phyloP scores from a whole-genome alignment of 2,888 invertebrate genomes.

The Pyrrhia umbra region DNA sequence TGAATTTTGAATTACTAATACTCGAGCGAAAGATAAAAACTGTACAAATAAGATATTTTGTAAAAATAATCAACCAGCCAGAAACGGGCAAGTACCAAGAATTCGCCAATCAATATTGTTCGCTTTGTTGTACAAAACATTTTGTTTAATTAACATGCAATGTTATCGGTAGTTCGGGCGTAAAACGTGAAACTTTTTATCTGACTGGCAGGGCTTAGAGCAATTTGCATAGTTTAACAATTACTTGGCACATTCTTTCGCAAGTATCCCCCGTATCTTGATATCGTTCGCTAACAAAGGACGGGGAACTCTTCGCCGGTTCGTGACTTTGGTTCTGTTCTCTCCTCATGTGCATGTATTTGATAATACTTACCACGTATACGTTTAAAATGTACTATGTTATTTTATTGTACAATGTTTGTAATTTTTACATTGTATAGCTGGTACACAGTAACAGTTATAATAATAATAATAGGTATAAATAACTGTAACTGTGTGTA shows the following conservation, averaged over 20 bases:
- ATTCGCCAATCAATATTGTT: conserved; percentile 25
- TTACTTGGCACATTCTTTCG: conserved; percentile 84
- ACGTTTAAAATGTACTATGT: not conserved
- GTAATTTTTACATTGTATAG: no score
- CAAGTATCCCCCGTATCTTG: conserved; percentile 62
- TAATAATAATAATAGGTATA: no score
- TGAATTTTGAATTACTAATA: not conserved
- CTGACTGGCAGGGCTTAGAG: conserved; percentile 45
- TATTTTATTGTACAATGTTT: no score
- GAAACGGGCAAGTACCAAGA: conserved; percentile 14
- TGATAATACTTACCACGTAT: conserved; percentile 21
- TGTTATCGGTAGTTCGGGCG: conserved; percentile 66
- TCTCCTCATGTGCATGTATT: conserved; percentile 35
- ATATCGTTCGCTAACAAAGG: conserved; percentile 59
- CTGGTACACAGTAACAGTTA: no score
- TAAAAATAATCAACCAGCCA: conserved; percentile 31
- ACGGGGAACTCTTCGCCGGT: conserved; percentile 39
- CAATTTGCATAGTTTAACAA: conserved; percentile 87
- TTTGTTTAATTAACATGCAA: conserved; percentile 78
- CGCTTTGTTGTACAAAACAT: conserved; percentile 34
- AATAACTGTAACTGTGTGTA: no score
- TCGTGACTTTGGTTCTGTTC: conserved; percentile 57
- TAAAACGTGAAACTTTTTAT: conserved; percentile 70
- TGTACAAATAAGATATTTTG: conserved; percentile 38
- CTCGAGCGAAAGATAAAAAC: not conserved